These are phyloP conservation scores for Orthosia gracilis DNA, from an alignment of 2,888 invertebrate genomes.

Conservation along the genomic window DNA sequence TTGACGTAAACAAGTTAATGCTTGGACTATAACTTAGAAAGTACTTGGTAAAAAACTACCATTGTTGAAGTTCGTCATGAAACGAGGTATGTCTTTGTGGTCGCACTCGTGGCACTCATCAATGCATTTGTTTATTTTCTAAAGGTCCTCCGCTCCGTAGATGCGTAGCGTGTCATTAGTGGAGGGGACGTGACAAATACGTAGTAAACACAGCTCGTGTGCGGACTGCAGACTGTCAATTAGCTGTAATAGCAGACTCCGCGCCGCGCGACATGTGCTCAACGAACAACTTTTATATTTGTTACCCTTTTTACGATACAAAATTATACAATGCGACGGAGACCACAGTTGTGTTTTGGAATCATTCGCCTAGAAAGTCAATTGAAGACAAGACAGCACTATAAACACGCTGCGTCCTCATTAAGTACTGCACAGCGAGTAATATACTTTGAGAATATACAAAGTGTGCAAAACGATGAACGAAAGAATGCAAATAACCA, in stretches of 20 bases:
- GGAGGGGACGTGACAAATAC: slow-evolving; percentile 88
- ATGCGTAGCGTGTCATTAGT: slow-evolving; percentile 83
- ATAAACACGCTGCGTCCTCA: slow-evolving; percentile 47
- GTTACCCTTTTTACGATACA: slow-evolving; percentile 84
- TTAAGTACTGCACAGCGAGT: slow-evolving; percentile 35
- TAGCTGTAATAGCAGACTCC: slow-evolving; percentile 84
- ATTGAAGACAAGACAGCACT: slow-evolving; percentile 35
- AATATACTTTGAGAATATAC: slow-evolving; percentile 37
- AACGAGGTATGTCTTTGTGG: slow-evolving; percentile 53
- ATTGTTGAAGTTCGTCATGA: slow-evolving; percentile 55
- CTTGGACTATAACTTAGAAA: slow-evolving; percentile 4
- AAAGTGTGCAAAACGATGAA: slow-evolving; percentile 39
- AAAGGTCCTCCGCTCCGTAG: slow-evolving; percentile 73
- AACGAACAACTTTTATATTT: slow-evolving; percentile 82
- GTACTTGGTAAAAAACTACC: neutral
- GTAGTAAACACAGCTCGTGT: slow-evolving; percentile 82
- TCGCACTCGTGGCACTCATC: slow-evolving; percentile 61
- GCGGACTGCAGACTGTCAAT: slow-evolving; percentile 86
- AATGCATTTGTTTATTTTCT: slow-evolving; percentile 78
- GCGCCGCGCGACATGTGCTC: slow-evolving; percentile 84
- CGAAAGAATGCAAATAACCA: slow-evolving; percentile 53
- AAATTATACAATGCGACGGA: slow-evolving; percentile 77
- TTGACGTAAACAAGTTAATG: slow-evolving; percentile 26
- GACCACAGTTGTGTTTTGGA: slow-evolving; percentile 46
- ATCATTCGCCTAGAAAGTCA: slow-evolving; percentile 56